These are phyloP conservation scores for Coleophora deauratella DNA, from an alignment of 2,888 invertebrate genomes.

Conservation along the genomic window DNA sequence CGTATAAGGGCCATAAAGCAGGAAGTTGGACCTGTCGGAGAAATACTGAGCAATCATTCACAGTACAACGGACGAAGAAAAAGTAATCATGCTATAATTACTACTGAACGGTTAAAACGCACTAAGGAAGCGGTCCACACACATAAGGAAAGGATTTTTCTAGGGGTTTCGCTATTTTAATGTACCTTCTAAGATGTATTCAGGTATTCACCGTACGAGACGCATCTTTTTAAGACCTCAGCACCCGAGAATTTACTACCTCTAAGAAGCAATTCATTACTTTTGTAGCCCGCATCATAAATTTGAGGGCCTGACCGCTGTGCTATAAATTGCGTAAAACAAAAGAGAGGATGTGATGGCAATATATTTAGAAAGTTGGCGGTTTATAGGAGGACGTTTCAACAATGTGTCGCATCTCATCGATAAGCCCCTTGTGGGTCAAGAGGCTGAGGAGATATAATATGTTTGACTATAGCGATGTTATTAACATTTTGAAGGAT, in stretches of 20 bases:
- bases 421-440: constrained; percentile 10
- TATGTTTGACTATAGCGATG: too few relatives aligned
- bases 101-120: constrained; percentile 40
- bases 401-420: constrained; percentile 41
- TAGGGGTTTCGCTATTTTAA: constrained; percentile 28
- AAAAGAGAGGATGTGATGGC: constrained; percentile 36
- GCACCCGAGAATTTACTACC: constrained; percentile 28
- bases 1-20: constrained; percentile 51
- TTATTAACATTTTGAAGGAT: too few relatives aligned
- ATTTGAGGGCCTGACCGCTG: constrained; percentile 25
- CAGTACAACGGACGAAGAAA: constrained; percentile 36
- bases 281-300: constrained; percentile 39
- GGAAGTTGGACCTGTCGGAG: constrained; percentile 50
- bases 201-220: constrained; percentile 1
- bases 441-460: background rate
- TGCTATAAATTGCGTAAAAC: constrained; percentile 46
- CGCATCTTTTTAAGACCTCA: constrained; percentile 23
- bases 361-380: constrained; percentile 46
- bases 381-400: constrained; percentile 36
- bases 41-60: constrained; percentile 23
- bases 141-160: constrained; percentile 32
- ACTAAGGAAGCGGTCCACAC: constrained; percentile 22
- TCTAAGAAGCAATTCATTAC: constrained; percentile 25
- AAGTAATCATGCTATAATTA: constrained; percentile 40
- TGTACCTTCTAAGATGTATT: too few relatives aligned